Base-by-base conservation (phyloP, 2,113 vertebrate species). In the Rhynchomys soricoides region DNA sequence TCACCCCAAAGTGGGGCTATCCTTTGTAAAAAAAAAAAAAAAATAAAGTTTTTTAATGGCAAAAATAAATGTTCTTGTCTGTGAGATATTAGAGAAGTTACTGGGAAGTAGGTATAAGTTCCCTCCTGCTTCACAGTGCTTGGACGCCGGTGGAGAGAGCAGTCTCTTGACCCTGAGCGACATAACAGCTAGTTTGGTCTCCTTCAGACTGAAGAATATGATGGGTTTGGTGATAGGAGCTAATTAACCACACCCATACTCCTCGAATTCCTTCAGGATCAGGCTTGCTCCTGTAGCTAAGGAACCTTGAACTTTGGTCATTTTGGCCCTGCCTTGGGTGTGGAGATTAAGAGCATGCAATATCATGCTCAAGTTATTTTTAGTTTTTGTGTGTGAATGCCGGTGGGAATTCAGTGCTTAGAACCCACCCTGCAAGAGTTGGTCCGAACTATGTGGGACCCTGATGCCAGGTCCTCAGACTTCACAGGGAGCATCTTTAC, bases 1-100 rank as follows among this genome's bases (percentile, higher is more conserved):
- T 96, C 81, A 96, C 93, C 92, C 93, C 89, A 83, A 89, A 1
- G 9, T 89, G 70, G 91, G 62, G 2, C 26, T 94, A 92, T 89
- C 83, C 79, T 96, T 97, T 98, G 77, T 97, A 68, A 95, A 96
- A 97, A 97, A 95, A 64, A 64, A 77, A 52, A 66, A 88, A 92
- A 81, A 96, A 89, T 83, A 95, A 93, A 50, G 70, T 86, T 96
- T 96, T 95, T 91, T 94, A 95, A 96, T 94, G 52, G 5, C 5
- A 48, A 81, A 93, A 94, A 45, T 43, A 68, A 26, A 11, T 22
- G 24, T 7, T 86, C 52, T 79, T 90, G 73, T 95, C 62, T 91
- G 6, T 91, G 86, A 90, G 26, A n/a, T 26, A 4, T 62, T 50
- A n/a, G 48, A 66, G 55, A 55, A 52, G 3, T 79, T 95, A 50